Base-by-base conservation (phyloP, 2,113 vertebrate species). In the Brevimyrus niger region DNA sequence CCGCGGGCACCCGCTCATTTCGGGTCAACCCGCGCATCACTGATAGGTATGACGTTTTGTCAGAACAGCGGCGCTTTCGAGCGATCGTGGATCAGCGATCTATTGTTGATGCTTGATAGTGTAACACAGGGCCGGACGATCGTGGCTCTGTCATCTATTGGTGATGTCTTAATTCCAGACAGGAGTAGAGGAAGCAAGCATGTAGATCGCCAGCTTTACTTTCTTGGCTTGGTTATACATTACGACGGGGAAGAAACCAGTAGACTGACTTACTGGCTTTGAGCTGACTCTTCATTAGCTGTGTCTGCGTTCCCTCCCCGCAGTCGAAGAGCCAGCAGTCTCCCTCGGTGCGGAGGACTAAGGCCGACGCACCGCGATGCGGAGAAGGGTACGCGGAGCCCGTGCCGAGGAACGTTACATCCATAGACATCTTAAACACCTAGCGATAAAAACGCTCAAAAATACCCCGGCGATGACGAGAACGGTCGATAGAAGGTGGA, bases 291-390 rank as follows among this genome's bases (percentile, higher is more conserved):
- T 92, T 97, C 97, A 98, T 98, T 51, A 98, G 92, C 31, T 99
- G 98, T 0, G 97, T 99, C 91, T 99, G 98, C 0, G 98, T 99
- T 0, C 98, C 98, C 61, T 99, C 98, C 0, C 98, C 98, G 73
- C 98, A 99, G 94, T 98, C 98, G n/a, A 99, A 99, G 50, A 99
- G 95, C 98, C 98, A 99, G 89, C 96, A 97, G 2, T 97, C 96
- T 3, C 98, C 98, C 8, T 97, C 96, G 8, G 94, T 91, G 46
- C 97, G 95, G n/a, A 99, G 94, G 83, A 96, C 97, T 15, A 98
- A 88, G 0, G 97, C 97, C 0, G 98, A 96, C 0, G 97, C 96
- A 0, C 98, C 98, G 58, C 98, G 94, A 0, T 93, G 92, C 0
- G 97, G 97, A 0, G 96, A 96, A 0, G 98, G 98, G 61, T 97